Percentiles rank a stretch among this genome's conserved stretches.
Evolutionary conservation across 1,140 invertebrate species (phyloP).

Genomic region (Lasaia peninsularis): DNA sequence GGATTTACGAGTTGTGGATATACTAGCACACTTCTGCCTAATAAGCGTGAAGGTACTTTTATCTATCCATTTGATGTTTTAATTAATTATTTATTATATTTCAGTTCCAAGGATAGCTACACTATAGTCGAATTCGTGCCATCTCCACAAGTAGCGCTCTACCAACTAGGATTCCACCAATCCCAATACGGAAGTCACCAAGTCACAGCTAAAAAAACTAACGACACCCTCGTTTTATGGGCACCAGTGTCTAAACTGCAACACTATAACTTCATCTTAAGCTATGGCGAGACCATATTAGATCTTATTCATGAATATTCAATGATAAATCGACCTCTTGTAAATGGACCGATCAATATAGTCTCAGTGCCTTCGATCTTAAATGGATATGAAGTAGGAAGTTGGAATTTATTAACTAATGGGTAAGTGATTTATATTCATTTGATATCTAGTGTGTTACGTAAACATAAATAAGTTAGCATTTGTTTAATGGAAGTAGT

Average conservation of each 20-base stretch:
- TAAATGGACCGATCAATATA: conserved; percentile 58
- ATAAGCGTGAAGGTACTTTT: too few relatives aligned
- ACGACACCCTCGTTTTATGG: conserved; percentile 55
- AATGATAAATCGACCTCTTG: conserved; percentile 39
- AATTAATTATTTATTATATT: conserved; percentile 10
- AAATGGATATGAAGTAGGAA: conserved; percentile 55
- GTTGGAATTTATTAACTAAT: conserved; percentile 64
- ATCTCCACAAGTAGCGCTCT: conserved; percentile 50
- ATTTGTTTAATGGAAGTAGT: too few relatives aligned
- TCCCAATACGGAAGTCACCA: conserved; percentile 41
- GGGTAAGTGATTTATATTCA: conserved; percentile 36
- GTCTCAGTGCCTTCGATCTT: conserved; percentile 47
- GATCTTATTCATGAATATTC: conserved; percentile 52
- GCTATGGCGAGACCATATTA: conserved; percentile 48
- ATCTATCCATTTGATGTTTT: neutral
- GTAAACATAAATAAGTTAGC: too few relatives aligned
- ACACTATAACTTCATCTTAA: conserved; percentile 44
- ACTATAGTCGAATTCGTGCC: conserved; percentile 49
- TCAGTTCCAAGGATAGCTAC: conserved; percentile 41
- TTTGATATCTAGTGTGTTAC: neutral
- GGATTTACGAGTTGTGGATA: too few relatives aligned
- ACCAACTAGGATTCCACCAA: conserved; percentile 60
- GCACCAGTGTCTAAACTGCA: conserved; percentile 37
- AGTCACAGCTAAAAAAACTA: conserved; percentile 30
- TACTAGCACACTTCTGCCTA: too few relatives aligned